Conservation (phyloP, 2,888 invertebrate species). For the Taenaris catops region DNA sequence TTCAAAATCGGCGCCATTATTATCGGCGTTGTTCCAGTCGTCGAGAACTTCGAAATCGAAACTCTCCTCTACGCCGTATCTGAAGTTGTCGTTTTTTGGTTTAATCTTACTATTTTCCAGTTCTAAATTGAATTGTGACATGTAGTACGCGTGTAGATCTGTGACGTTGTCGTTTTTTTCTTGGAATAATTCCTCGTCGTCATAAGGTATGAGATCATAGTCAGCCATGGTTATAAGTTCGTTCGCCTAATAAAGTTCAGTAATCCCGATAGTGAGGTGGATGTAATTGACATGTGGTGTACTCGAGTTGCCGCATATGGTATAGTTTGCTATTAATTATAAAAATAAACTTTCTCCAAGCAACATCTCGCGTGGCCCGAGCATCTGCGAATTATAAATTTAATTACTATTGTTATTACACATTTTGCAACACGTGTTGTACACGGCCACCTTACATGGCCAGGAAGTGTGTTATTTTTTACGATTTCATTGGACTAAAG, state of each 20-base stretch:
- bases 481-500: background rate
- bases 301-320: slow-evolving; percentile 55
- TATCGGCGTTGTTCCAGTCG: slow-evolving; percentile 39
- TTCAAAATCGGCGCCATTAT: slow-evolving; percentile 47
- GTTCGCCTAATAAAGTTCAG: slow-evolving; percentile 66
- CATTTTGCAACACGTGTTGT: slow-evolving; percentile 53
- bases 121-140: slow-evolving; percentile 73
- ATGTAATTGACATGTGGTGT: slow-evolving; percentile 65
- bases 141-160: slow-evolving; percentile 72
- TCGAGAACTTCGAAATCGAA: slow-evolving; percentile 67
- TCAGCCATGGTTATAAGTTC: slow-evolving; percentile 67
- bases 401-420: slow-evolving; percentile 58
- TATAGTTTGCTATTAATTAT: slow-evolving; percentile 73
- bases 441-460: slow-evolving; percentile 33
- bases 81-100: slow-evolving; percentile 53
- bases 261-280: slow-evolving; percentile 56
- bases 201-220: slow-evolving; percentile 63
- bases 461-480: slow-evolving; percentile 19
- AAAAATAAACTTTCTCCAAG: slow-evolving; percentile 77
- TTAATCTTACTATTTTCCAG: slow-evolving; percentile 58
- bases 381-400: slow-evolving; percentile 75
- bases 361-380: slow-evolving; percentile 60
- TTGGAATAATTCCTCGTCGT: slow-evolving; percentile 56
- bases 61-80: slow-evolving; percentile 61
- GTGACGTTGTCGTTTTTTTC: slow-evolving; percentile 55